phyloP scores from a whole-genome alignment of 1,140 invertebrate species.

The Anoplolepis gracilipes region DNA sequence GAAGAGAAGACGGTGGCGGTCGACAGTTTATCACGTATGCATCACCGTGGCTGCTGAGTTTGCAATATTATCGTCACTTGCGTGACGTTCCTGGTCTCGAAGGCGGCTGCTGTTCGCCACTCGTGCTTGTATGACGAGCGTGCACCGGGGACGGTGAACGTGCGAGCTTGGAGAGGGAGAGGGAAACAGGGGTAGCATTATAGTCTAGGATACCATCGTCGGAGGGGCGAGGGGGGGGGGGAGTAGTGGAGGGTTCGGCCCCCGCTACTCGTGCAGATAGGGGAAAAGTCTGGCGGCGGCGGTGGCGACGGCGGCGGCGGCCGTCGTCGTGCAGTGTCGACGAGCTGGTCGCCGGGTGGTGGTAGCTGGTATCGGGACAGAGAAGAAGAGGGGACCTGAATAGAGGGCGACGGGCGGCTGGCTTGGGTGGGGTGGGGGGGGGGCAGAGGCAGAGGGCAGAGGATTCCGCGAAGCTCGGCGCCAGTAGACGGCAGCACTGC shows the following conservation, averaged over 20 bases:
- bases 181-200: conserved; percentile 15
- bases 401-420: conserved; percentile 25
- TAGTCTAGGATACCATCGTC: neutral
- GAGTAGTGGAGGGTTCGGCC: conserved; percentile 23
- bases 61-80: conserved; percentile 77
- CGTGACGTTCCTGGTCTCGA: conserved; percentile 77
- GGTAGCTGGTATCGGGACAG: neutral
- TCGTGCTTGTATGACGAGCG: conserved; percentile 57
- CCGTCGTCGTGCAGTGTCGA: conserved; percentile 47
- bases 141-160: conserved; percentile 41
- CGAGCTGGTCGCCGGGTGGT: conserved; percentile 29
- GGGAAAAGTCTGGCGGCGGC: conserved; percentile 50
- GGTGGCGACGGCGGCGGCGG: conserved; percentile 49
- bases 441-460: no score
- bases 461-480: conserved; percentile 70
- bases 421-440: conserved; percentile 48
- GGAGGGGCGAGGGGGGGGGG: no score
- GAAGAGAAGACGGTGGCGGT: neutral
- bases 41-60: conserved; percentile 72
- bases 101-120: conserved; percentile 70
- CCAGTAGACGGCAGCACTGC: conserved; percentile 86
- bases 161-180: conserved; percentile 21
- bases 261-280: conserved; percentile 18
- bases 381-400: conserved; percentile 23
- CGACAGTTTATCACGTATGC: conserved; percentile 76